Evolutionary conservation across 2,113 vertebrate species (phyloP).

Genomic region (Labeo rohita): DNA sequence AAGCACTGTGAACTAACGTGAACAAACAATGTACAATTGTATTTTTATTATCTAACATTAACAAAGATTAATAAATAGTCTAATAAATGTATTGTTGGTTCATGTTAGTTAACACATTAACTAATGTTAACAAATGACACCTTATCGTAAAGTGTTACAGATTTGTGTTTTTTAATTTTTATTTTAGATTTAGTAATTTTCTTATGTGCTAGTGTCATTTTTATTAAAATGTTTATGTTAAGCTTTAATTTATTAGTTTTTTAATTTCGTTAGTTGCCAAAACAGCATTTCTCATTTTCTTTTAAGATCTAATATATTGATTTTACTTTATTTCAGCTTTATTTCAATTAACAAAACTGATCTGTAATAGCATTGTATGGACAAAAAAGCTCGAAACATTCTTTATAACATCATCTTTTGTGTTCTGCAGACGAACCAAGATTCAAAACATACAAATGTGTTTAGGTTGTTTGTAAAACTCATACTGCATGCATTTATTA

Average conservation of each 20-base stretch:
- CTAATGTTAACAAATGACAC: too few species aligned
- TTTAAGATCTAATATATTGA: neutral
- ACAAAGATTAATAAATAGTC: too few species aligned
- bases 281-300: neutral
- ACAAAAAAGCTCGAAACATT: neutral
- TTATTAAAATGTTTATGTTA: neutral
- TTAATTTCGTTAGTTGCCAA: neutral
- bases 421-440: neutral
- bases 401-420: neutral
- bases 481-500: neutral
- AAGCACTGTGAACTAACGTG: too few species aligned
- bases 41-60: too few species aligned
- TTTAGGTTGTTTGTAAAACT: neutral
- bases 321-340: neutral
- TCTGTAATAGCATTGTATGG: neutral
- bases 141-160: too few species aligned
- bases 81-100: too few species aligned
- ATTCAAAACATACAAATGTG: neutral
- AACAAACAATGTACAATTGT: too few species aligned
- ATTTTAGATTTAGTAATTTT: too few species aligned
- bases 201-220: too few species aligned
- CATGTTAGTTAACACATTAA: too few species aligned
- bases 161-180: too few species aligned
- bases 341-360: neutral
- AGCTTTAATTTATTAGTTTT: neutral